These are phyloP conservation scores for Marisa cornuarietis DNA, from an alignment of 1,140 invertebrate species.

Conservation along the genomic window DNA sequence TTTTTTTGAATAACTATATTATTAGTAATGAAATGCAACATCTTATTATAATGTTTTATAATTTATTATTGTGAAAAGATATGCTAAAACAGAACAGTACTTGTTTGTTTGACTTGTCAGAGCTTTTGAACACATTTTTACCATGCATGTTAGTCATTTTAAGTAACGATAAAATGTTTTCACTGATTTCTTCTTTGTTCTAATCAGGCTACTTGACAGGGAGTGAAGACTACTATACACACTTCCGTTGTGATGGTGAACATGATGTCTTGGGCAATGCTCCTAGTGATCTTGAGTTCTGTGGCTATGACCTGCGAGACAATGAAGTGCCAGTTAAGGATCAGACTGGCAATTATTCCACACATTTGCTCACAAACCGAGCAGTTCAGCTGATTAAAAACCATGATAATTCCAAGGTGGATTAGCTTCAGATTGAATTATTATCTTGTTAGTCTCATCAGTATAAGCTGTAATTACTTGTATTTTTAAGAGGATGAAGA, in stretches of 20 bases:
- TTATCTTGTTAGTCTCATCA: background rate
- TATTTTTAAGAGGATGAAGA: background rate
- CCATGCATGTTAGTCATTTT: no score
- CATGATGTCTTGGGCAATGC: background rate
- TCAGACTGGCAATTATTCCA: conserved; percentile 49
- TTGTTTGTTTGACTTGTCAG: no score
- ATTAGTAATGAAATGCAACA: no score
- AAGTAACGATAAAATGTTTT: background rate
- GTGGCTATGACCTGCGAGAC: conserved; percentile 49
- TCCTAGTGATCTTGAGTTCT: conserved; percentile 12
- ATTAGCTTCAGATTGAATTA: background rate
- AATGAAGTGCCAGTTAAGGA: conserved; percentile 30
- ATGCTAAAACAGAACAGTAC: no score
- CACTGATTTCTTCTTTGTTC: background rate
- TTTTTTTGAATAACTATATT: no score
- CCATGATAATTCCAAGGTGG: conserved; percentile 41
- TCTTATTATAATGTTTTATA: no score
- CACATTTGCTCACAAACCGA: conserved; percentile 48
- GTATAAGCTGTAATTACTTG: background rate
- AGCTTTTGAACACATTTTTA: no score
- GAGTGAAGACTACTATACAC: conserved; percentile 43
- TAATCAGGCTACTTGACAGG: conserved; percentile 46
- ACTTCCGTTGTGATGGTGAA: conserved; percentile 36
- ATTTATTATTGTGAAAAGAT: no score
- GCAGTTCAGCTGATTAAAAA: conserved; percentile 45